A percentile compares a stretch with the other conserved stretches of the same genome.
Evolutionary conservation across 2,113 vertebrate genomes (phyloP).

Genomic region (Gorsachius goisagi): DNA sequence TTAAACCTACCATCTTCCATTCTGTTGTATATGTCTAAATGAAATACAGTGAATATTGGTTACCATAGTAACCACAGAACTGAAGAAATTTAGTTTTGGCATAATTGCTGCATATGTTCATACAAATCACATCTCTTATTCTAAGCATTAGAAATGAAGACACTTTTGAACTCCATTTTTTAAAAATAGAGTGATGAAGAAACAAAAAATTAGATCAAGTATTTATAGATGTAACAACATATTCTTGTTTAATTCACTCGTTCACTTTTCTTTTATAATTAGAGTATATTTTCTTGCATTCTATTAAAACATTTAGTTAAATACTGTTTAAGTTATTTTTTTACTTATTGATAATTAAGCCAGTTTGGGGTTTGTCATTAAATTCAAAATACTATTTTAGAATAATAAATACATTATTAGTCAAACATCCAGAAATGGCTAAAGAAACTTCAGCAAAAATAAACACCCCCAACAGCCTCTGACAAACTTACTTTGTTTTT

Average conservation of each 20-base stretch:
- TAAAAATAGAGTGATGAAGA: conserved; percentile 34
- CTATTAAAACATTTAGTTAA: not conserved
- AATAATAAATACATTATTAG: not conserved
- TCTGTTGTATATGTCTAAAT: conserved; percentile 44
- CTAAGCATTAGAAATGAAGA: conserved; percentile 34
- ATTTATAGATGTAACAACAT: not conserved
- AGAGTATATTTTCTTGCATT: not conserved
- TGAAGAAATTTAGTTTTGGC: conserved; percentile 63
- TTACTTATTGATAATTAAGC: not conserved
- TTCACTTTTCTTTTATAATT: conserved; percentile 5
- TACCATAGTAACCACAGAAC: conserved; percentile 63
- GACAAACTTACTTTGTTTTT: not conserved
- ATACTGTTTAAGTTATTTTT: not conserved
- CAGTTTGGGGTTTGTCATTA: not conserved
- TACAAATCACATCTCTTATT: conserved; percentile 60
- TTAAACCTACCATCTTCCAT: conserved; percentile 13
- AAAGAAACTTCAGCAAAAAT: not conserved
- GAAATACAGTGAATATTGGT: conserved; percentile 59
- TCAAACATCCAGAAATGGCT: not conserved
- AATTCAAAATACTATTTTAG: not conserved
- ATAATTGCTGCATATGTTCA: conserved; percentile 66
- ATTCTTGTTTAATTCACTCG: conserved; percentile 1
- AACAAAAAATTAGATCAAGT: conserved; percentile 3
- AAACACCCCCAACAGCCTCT: not conserved
- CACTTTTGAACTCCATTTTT: conserved; percentile 34